Base-by-base conservation (phyloP, 2,888 invertebrate species). In the Tiphia femorata region DNA sequence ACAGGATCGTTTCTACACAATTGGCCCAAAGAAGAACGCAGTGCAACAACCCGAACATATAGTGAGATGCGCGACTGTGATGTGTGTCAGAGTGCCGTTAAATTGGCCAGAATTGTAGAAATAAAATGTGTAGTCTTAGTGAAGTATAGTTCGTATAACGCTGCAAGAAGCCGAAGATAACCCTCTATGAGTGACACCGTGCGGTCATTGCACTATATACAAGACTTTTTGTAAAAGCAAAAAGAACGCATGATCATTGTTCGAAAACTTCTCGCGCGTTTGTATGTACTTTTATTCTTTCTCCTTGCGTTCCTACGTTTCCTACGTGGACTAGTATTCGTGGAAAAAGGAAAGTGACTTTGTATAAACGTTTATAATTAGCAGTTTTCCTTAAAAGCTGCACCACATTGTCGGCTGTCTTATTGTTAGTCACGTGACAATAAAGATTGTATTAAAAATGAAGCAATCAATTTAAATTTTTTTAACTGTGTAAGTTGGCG, bases 361-460 rank as follows among this genome's bases (percentile, higher is more conserved):
- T 75, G 66, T 78, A 73, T 66, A 73, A 73, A 72, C 55, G 46
- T 73, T 74, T 73, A 68, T 73, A 72, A 75, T 68, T 63, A 48
- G 64, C 64, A 64, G 64, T 55, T 68, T 46, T 69, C 60, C 51
- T 49, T 41, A 62, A 57, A 61, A 58, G 54, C 52, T 65, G 50
- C 54, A 49, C 59, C 47, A 63, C 51, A 59, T 66, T 70, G 55
- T 54, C 64, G 66, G 58, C 57, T 67, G 67, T 69, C 62, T 75
- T 63, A 67, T 67, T 70, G 61, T 69, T 69, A 74, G 70, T 75
- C 66, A 66, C 62, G 61, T 75, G 74, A 75, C 73, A 76, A 78
- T 77, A 78, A 78, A 77, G 61, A 17, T 72, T 70, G 62, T 68
- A 65, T 63, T 61, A 64, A 76, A 49, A 49, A 54, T n/a, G n/a